Base-by-base conservation (phyloP, 2,797 vertebrate genomes). In the Sibirionetta formosa region DNA sequence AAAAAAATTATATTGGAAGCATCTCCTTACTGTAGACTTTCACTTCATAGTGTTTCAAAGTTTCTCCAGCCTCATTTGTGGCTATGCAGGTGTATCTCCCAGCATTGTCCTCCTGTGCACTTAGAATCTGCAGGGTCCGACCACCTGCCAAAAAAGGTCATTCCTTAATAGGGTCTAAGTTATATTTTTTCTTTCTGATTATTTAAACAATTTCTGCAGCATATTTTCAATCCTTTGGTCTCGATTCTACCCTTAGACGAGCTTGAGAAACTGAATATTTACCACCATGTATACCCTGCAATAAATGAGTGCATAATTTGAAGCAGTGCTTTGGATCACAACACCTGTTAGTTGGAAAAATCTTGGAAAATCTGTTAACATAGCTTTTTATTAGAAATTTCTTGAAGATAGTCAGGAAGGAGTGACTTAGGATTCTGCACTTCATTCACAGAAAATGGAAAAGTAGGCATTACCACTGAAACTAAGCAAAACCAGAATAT, bases 51-150 rank as follows among this genome's bases (percentile, higher is more conserved):
- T 99, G 98, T 96, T 99, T 99, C 66, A 99, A 96, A 40, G 98
- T 98, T 92, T 99, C 99, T 76, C 99, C 99, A 4, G 99, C 99
- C 92, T 99, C 99, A 20, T 99, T 99, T 5, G 99, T 99, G 84
- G 99, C 99, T 70, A 99, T 97, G 86, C 99, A 99, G 10, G 99
- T 99, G 9, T 99, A 99, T 91, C 98, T 98, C 57, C 99, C 99
- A 89, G 99, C 97, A 31, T 98, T 98, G 90, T 99, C 98, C 86
- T 99, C 98, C 95, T 98, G 99, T 3, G 99, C 99, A 44, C 98
- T 99, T 46, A 99, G 98, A 86, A 99, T 99, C 98, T 99, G 99
- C 81, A 99, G 98, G 1, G 99, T 99, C 51, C 99, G 97, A 2
- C 99, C 99, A 81, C 99, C 99, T 99, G 92, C 24, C 91, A 91